Percentiles rank a stretch among this genome's conserved stretches.
phyloP scores from a whole-genome alignment of 1,140 invertebrate species.

The Drosophila arizonae region DNA sequence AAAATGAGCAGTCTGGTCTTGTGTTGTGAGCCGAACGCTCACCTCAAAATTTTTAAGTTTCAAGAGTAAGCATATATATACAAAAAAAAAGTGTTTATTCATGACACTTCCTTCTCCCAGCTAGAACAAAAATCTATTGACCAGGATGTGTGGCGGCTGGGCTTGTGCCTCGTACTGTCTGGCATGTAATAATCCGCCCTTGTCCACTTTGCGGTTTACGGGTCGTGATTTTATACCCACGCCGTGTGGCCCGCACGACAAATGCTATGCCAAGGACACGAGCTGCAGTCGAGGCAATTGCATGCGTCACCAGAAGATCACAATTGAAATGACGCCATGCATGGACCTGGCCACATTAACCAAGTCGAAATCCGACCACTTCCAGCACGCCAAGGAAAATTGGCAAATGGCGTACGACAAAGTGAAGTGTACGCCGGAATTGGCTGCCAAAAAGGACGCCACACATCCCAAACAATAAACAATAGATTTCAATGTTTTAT shows the following conservation, averaged over 20 bases:
- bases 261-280: constrained; percentile 47
- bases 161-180: constrained; percentile 59
- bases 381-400: not conserved
- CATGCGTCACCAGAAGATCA: constrained; percentile 22
- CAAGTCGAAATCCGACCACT: not conserved
- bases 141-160: constrained; percentile 66
- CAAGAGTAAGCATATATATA: constrained; percentile 5
- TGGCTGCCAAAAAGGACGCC: not conserved
- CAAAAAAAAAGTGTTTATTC: not conserved
- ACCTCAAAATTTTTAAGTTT: constrained; percentile 27
- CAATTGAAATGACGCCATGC: constrained; percentile 15
- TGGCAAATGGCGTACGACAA: constrained; percentile 23
- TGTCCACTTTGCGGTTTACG: constrained; percentile 59
- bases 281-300: constrained; percentile 45
- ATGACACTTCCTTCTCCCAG: not conserved
- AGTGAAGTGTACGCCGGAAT: not conserved
- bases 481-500: not conserved
- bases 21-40: not conserved
- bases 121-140: not conserved
- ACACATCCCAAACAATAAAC: too few species aligned
- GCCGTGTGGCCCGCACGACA: constrained; percentile 55
- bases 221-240: constrained; percentile 63
- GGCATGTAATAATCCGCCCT: constrained; percentile 55
- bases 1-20: too few species aligned
- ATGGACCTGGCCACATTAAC: not conserved